These are phyloP conservation scores for Halictus ligatus DNA, from an alignment of 2,888 invertebrate species.

Conservation along the genomic window DNA sequence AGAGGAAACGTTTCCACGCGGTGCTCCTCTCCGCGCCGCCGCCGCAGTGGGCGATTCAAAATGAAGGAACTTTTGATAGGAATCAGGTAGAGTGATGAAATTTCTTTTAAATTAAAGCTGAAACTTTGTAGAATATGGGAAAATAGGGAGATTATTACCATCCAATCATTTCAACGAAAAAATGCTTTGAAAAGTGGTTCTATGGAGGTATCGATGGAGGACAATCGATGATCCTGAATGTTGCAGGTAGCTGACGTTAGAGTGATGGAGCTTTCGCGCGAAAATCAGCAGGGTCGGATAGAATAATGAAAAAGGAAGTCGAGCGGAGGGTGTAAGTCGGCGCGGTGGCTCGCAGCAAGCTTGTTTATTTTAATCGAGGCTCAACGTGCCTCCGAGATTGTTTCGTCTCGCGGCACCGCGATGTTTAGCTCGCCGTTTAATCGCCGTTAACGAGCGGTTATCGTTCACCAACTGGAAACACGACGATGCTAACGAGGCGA, in stretches of 20 bases:
- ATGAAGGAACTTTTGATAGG: too few species aligned
- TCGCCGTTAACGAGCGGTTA: constrained; percentile 82
- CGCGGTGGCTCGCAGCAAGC: constrained; percentile 55
- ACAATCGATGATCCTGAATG: not conserved
- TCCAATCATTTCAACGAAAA: too few species aligned
- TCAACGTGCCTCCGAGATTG: constrained; percentile 77
- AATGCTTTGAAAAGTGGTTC: too few species aligned
- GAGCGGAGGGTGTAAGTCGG: constrained; percentile 29
- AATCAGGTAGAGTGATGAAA: too few species aligned
- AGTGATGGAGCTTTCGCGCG: constrained; percentile 43
- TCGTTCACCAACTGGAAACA: constrained; percentile 80
- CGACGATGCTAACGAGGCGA: constrained; percentile 79
- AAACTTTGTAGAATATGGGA: too few species aligned
- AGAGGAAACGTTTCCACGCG: not conserved
- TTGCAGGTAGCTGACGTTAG: constrained; percentile 16
- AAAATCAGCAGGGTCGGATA: constrained; percentile 27
- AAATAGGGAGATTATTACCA: too few species aligned
- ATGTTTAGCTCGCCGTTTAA: constrained; percentile 81
- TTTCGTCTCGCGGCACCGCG: constrained; percentile 80
- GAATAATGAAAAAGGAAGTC: constrained; percentile 45
- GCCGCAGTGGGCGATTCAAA: too few species aligned
- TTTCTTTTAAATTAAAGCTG: too few species aligned
- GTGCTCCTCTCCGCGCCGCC: not conserved
- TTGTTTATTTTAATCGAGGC: constrained; percentile 78
- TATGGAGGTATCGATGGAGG: too few species aligned